Evolutionary conservation across 1,140 invertebrate genomes (phyloP).

Genomic region (Wasmannia auropunctata): DNA sequence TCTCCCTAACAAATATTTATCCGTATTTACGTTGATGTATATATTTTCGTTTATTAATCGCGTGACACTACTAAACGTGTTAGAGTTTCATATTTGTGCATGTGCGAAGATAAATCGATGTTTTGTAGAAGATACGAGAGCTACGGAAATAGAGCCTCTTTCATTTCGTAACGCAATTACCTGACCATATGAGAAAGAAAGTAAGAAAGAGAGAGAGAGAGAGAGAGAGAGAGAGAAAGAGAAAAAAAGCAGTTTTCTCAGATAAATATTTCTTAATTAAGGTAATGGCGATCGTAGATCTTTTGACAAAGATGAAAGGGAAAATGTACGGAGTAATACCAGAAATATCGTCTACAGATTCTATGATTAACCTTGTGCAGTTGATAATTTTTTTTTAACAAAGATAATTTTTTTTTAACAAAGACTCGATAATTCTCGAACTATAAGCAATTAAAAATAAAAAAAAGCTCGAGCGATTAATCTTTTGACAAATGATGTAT

Average conservation of each 20-base stretch:
- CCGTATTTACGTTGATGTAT: background rate
- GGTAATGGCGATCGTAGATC: conserved; percentile 17
- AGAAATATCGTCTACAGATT: background rate
- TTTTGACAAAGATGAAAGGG: conserved; percentile 13
- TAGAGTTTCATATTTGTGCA: background rate
- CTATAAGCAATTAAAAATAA: background rate
- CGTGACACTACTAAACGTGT: conserved; percentile 3
- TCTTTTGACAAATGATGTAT: background rate
- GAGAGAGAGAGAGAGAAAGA: background rate
- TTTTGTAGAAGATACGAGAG: background rate
- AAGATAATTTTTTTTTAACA: too few relatives aligned
- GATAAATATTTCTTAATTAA: conserved; percentile 48
- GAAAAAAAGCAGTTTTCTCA: background rate
- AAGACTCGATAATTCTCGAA: background rate
- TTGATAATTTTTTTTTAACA: conserved; percentile 8
- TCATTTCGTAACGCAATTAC: conserved; percentile 31
- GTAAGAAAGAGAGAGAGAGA: background rate
- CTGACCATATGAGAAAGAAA: conserved; percentile 1
- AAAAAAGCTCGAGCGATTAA: background rate
- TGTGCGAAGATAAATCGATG: conserved; percentile 10
- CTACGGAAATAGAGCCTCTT: conserved; percentile 25
- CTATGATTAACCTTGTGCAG: background rate
- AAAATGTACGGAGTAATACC: background rate
- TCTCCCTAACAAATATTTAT: conserved; percentile 28
- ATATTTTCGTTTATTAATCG: background rate